Base-by-base conservation (phyloP, 2,113 vertebrate species). In the Taurulus bubalis region DNA sequence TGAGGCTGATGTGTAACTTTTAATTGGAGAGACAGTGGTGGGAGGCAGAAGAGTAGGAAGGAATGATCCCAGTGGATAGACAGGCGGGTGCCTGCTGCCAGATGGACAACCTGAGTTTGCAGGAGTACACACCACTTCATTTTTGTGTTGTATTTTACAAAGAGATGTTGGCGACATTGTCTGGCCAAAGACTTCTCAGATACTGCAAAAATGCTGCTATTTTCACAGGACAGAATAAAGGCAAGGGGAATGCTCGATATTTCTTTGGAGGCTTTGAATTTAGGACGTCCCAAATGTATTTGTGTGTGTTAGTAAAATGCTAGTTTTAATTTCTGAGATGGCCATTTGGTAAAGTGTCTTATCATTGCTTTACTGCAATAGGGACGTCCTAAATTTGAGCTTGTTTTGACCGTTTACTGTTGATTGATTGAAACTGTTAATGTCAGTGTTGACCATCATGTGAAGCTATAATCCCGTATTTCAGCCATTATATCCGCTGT, bases 11-110 rank as follows among this genome's bases (percentile, higher is more conserved):
- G 87, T 88, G 90, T 87, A 93, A 93, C 90, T 94, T 93, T 93
- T 93, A 94, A 93, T 94, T 93, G 92, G 93, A 88, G 86, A 93
- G 87, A 91, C 90, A 91, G 92, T 87, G 75, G 90, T 84, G 82
- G 82, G 86, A 93, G 82, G 88, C 75, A 85, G 87, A 75, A 64
- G 88, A 84, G 84, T 66, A 80, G 80, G 87, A 84, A 86, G 84
- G 71, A 84, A 82, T 72, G 86, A 90, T 93, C 93, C 91, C 90
- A 85, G 78, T 76, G 91, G 92, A 93, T 67, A 75, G 75, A 76
- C 81, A 73, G 84, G 79, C 80, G 59, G 30, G 72, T 18, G 71
- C 75, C 79, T 84, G 83, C 89, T 88, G 80, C 88, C 91, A 93
- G 91, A 93, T 93, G 92, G 92, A 92, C 91, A 89, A 87, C 85